Evolutionary conservation across 2,888 invertebrate species (phyloP).

Genomic region (Pherbina coryleti): DNA sequence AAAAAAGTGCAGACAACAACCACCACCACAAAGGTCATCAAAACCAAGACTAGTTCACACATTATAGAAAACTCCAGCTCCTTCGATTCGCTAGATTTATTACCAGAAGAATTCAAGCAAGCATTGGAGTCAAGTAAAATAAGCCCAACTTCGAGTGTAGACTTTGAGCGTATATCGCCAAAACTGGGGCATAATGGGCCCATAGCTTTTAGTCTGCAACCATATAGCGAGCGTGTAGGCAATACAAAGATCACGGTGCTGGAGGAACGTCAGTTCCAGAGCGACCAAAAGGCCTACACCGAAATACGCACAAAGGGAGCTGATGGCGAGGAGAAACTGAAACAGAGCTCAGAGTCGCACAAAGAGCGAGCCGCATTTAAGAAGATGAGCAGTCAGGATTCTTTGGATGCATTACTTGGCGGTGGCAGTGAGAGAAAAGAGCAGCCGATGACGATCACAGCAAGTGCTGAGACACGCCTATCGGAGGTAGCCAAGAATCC

Average conservation of each 20-base stretch:
- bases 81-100: constrained; percentile 43
- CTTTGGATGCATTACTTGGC: neutral
- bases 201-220: constrained; percentile 59
- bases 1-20: constrained; percentile 41
- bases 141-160: neutral
- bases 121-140: constrained; percentile 13
- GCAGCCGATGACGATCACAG: constrained; percentile 65
- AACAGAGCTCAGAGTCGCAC: constrained; percentile 60
- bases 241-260: constrained; percentile 53
- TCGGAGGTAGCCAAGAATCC: constrained; percentile 63
- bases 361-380: constrained; percentile 61
- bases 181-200: constrained; percentile 38
- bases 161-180: neutral
- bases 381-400: constrained; percentile 60
- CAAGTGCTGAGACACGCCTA: constrained; percentile 64
- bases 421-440: neutral
- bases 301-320: constrained; percentile 56
- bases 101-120: constrained; percentile 46
- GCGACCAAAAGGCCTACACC: constrained; percentile 60
- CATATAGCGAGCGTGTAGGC: constrained; percentile 57
- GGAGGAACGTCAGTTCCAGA: constrained; percentile 61
- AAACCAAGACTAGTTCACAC: constrained; percentile 49
- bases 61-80: constrained; percentile 47
- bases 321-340: constrained; percentile 62
- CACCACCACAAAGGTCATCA: constrained; percentile 51